Evolutionary conservation across 2,113 vertebrate genomes (phyloP), one percentile per base, ranked within the genome.

Genomic region (Chauna torquata): DNA sequence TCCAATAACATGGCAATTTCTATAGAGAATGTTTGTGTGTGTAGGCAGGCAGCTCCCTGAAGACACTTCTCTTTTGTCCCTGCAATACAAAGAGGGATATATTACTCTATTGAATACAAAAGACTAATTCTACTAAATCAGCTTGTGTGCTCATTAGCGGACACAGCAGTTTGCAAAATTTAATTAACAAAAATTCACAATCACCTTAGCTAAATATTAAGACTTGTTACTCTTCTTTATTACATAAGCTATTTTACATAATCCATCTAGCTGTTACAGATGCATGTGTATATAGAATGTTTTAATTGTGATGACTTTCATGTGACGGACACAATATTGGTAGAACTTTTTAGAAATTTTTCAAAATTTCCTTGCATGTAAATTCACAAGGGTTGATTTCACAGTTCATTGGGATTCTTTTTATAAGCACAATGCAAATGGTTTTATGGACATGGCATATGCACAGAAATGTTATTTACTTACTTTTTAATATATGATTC

Each of bases 31-130:
- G 68, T 82, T 71, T 91, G 44, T 83, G 68, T 80, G 68, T 82
- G 84, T 88, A 88, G 91, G 86, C 85, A 88, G 84, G 55, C 85
- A 76, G 75, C 42, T 90, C 84, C 65, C 84, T 78, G 66, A 72
- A 57, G 76, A 72, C 90, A 87, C 77, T 95, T 86, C 75, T 47
- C 95, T 88, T 97, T 96, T 96, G 96, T 97, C 64, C 59, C 42
- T 23, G 59, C 71, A 70, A 4, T 47, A 96, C 95, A 97, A 92
- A 97, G 87, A 88, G 82, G 71, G 71, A 91, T 94, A 79, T 78
- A 90, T 95, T 85, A 77, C 84, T 80, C 86, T 52, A 36, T 42
- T 0, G 2, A 91, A 87, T 23, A 95, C 92, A 95, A 91, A 94
- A 59, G 62, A 70, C 86, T 82, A 78, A 82, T 94, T 97, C 89